phyloP scores from a whole-genome alignment of 2,888 invertebrate genomes.

The Masnerella sp. region DNA sequence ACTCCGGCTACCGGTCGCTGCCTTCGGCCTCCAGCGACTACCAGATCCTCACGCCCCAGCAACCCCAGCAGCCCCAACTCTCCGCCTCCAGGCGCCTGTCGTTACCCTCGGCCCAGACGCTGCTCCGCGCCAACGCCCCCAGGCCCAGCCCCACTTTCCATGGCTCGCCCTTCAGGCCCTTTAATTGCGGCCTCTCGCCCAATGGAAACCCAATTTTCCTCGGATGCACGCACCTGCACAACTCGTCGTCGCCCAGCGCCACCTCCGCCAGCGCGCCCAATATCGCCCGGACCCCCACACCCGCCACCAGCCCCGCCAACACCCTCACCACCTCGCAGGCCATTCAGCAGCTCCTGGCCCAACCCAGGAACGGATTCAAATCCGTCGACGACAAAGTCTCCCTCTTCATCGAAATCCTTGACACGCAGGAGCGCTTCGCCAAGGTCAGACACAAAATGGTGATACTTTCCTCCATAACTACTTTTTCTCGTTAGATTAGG shows the following conservation, averaged over 20 bases:
- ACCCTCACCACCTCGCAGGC: conserved; percentile 82
- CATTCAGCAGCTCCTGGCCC: conserved; percentile 83
- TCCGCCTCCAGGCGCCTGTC: conserved; percentile 79
- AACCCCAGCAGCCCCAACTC: conserved; percentile 69
- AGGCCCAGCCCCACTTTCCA: conserved; percentile 83
- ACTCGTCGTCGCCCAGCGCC: conserved; percentile 52
- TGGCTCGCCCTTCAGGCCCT: conserved; percentile 79
- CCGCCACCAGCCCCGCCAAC: conserved; percentile 73
- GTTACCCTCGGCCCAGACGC: conserved; percentile 79
- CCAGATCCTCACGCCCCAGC: conserved; percentile 81
- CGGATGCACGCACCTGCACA: conserved; percentile 78
- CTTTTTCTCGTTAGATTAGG: background rate
- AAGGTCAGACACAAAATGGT: conserved; percentile 80
- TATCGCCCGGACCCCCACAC: conserved; percentile 70
- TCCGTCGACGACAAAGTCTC: conserved; percentile 88
- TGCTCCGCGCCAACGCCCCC: conserved; percentile 78
- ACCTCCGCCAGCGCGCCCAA: conserved; percentile 59
- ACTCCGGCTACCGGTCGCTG: conserved; percentile 79
- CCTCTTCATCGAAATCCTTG: conserved; percentile 89
- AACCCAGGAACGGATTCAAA: conserved; percentile 86
- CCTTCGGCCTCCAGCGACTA: conserved; percentile 83
- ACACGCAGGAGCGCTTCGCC: conserved; percentile 89
- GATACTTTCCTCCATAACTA: background rate
- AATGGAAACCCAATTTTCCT: conserved; percentile 78
- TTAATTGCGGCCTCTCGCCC: conserved; percentile 76